phyloP scores from a whole-genome alignment of 2,888 invertebrate genomes.

The Eristalis tenax region DNA sequence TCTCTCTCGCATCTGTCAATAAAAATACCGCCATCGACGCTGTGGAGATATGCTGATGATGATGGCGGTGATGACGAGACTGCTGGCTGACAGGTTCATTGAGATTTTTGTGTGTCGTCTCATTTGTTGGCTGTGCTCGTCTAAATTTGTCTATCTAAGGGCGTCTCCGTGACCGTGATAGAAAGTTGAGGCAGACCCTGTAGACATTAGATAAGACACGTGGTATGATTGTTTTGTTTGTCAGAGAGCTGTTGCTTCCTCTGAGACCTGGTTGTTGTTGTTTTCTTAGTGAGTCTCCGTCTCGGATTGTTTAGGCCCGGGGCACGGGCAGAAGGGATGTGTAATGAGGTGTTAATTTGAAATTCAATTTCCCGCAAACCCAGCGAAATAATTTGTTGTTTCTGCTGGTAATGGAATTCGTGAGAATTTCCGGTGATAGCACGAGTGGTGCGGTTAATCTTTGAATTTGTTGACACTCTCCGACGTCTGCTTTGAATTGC shows the following conservation, averaged over 20 bases:
- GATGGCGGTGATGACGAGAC: not conserved
- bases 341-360: constrained; percentile 49
- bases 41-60: constrained; percentile 14
- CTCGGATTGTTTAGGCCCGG: not conserved
- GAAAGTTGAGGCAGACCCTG: constrained; percentile 9
- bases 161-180: constrained; percentile 6
- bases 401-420: not conserved
- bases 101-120: constrained; percentile 43
- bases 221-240: constrained; percentile 36
- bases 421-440: not conserved
- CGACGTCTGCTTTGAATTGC: not conserved
- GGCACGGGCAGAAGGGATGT: constrained; percentile 1
- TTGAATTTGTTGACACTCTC: not conserved
- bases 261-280: constrained; percentile 1
- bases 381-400: not conserved
- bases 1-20: constrained; percentile 54
- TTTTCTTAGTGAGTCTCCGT: not conserved
- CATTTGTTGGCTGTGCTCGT: not conserved
- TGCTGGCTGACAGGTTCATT: constrained; percentile 28
- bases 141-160: constrained; percentile 12
- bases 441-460: not conserved
- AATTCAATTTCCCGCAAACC: constrained; percentile 6
- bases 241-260: constrained; percentile 9
- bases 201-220: constrained; percentile 55
- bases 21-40: constrained; percentile 42